phyloP scores from a whole-genome alignment of 1,140 invertebrate species.

The Nephila pilipes region DNA sequence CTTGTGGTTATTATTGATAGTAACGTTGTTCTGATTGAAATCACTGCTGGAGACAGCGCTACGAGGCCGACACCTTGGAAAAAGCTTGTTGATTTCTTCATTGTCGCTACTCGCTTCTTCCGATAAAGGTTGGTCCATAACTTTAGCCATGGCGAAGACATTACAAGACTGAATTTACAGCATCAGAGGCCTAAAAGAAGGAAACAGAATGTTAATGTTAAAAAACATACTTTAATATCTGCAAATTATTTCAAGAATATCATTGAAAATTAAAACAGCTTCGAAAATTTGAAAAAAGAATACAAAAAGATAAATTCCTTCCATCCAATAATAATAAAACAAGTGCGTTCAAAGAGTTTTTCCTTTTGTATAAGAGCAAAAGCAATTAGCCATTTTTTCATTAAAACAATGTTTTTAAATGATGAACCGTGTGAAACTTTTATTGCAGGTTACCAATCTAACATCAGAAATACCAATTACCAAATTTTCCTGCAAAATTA shows the following conservation, averaged over 20 bases:
- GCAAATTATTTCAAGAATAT: no score
- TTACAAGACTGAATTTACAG: constrained; percentile 61
- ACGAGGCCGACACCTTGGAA: constrained; percentile 90
- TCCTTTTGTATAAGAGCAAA: no score
- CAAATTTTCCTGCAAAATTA: no score
- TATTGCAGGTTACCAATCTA: no score
- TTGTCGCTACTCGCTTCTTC: constrained; percentile 80
- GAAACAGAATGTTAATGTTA: neutral
- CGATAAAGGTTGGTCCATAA: constrained; percentile 76
- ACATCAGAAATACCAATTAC: no score
- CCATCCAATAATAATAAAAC: neutral
- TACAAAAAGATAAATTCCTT: neutral
- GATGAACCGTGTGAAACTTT: no score
- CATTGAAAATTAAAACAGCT: no score
- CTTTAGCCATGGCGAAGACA: constrained; percentile 77
- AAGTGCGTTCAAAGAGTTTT: no score
- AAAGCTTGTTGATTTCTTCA: constrained; percentile 90
- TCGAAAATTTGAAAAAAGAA: no score
- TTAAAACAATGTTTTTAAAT: no score
- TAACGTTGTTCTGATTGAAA: constrained; percentile 81
- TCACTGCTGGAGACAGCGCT: constrained; percentile 80
- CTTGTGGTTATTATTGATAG: constrained; percentile 73
- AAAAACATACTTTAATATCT: no score
- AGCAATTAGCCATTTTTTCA: no score
- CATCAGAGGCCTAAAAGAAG: constrained; percentile 54